These are phyloP conservation scores for Muscina levida DNA, from an alignment of 2,888 invertebrate species.

Conservation along the genomic window DNA sequence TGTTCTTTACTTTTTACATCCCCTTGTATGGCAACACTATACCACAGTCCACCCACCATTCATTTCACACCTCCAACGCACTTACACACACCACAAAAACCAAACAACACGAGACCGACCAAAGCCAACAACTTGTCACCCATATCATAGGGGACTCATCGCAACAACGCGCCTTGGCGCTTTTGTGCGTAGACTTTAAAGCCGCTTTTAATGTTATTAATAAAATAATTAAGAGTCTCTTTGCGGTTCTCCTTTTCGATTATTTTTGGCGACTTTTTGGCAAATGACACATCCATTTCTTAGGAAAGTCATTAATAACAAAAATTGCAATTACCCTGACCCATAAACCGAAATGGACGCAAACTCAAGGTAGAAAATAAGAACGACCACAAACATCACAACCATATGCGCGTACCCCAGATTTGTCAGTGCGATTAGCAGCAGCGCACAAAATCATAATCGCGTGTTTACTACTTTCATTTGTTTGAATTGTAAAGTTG, in stretches of 20 bases:
- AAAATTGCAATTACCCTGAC: conserved; percentile 52
- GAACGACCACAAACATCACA: too few species aligned
- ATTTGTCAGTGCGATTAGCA: conserved; percentile 38
- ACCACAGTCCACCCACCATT: neutral
- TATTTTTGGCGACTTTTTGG: conserved; percentile 28
- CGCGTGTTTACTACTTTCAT: conserved; percentile 53
- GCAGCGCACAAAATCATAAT: conserved; percentile 35
- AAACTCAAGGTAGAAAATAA: too few species aligned
- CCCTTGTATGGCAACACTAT: conserved; percentile 4
- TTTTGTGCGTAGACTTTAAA: conserved; percentile 39
- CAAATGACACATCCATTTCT: conserved; percentile 52
- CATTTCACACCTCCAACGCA: conserved; percentile 18
- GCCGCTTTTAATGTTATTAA: conserved; percentile 54
- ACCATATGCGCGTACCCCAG: neutral
- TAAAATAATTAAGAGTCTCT: conserved; percentile 53
- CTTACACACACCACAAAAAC: neutral
- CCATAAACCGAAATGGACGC: conserved; percentile 9
- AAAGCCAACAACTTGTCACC: conserved; percentile 39
- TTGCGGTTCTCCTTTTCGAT: conserved; percentile 35
- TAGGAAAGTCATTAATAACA: conserved; percentile 40
- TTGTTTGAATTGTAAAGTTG: conserved; percentile 17
- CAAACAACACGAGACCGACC: too few species aligned
- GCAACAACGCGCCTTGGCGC: conserved; percentile 49
- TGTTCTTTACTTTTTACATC: too few species aligned
- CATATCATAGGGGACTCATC: conserved; percentile 58